Evolutionary conservation across 2,888 invertebrate genomes (phyloP), one percentile per base, ranked within the genome.

Genomic region (Limnephilus rhombicus): DNA sequence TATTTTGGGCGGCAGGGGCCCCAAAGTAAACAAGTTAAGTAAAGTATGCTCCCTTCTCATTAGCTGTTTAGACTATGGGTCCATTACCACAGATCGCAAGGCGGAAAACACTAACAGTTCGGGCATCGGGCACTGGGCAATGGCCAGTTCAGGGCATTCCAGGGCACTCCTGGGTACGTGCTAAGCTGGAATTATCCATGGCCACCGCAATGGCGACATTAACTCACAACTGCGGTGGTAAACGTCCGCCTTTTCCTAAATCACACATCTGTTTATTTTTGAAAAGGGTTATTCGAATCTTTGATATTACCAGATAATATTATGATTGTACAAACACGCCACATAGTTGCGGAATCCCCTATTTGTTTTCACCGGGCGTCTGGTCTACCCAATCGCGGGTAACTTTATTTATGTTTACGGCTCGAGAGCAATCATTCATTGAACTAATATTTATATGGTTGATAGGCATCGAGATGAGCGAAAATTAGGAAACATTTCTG

Each of bases 221-320:
- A 89, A 89, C 41, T 89, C 88, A 80, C 80, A 68, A 68, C 87
- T 80, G 34, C 86, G 45, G 80, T 24, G n/a, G 80, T 34, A n/a
- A 80, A 80, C 68, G 31, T 89, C 88, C 34, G 88, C 88, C 88
- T 80, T 86, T 88, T n/a, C 88, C 68, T 53, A 68, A 88, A 88
- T 88, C 88, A 89, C 80, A 89, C 88, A n/a, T 80, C 34, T 80
- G 80, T 89, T 89, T 68, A 89, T 80, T 89, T 80, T 89, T 80
- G n/a, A 89, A 41, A 89, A 89, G 88, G 88, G 88, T 80, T 89
- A 53, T 89, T 89, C 88, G 88, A 89, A 89, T 80, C 34, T 18
- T 85, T 85, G 68, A n/a, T 24, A 68, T 24, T 68, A 68, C 68
- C 68, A 68, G 68, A n/a, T 68, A 68, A 24, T 68, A 68, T 68